Percentiles rank a stretch among this genome's conserved stretches.
Conservation (phyloP, 92 coral and sea anemone species). For the Galaxea fascicularis region DNA sequence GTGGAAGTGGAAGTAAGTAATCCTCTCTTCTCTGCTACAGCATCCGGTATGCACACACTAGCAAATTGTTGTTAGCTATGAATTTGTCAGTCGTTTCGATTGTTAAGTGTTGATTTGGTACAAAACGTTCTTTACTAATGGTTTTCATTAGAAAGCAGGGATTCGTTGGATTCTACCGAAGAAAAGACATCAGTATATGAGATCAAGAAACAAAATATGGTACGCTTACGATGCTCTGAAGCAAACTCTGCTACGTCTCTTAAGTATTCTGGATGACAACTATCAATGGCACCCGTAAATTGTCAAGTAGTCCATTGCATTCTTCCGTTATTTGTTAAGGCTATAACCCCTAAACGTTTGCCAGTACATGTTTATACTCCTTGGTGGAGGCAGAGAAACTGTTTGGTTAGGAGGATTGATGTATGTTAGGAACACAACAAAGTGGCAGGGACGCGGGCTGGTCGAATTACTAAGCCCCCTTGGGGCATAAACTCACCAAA, state of each 20-base stretch:
- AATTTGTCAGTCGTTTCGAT: too few species aligned
- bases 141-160: slow-evolving; percentile 57
- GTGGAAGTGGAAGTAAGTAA: slow-evolving; percentile 62
- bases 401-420: neutral
- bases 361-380: neutral
- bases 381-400: neutral
- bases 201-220: slow-evolving; percentile 69
- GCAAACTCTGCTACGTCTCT: too few species aligned
- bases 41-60: too few species aligned
- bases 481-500: too few species aligned
- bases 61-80: too few species aligned
- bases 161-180: slow-evolving; percentile 57
- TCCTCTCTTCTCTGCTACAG: neutral
- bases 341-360: too few species aligned
- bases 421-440: too few species aligned
- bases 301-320: neutral
- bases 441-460: too few species aligned
- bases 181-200: slow-evolving; percentile 69
- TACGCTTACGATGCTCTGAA: slow-evolving; percentile 1
- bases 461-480: too few species aligned
- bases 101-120: too few species aligned
- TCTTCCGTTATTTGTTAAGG: too few species aligned
- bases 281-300: neutral
- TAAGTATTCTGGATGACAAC: too few species aligned
- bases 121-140: slow-evolving; percentile 8